Percentiles rank a stretch among this genome's conserved stretches.
These are phyloP conservation scores for Aplochiton taeniatus DNA, from an alignment of 2,797 vertebrate species.

Conservation along the genomic window DNA sequence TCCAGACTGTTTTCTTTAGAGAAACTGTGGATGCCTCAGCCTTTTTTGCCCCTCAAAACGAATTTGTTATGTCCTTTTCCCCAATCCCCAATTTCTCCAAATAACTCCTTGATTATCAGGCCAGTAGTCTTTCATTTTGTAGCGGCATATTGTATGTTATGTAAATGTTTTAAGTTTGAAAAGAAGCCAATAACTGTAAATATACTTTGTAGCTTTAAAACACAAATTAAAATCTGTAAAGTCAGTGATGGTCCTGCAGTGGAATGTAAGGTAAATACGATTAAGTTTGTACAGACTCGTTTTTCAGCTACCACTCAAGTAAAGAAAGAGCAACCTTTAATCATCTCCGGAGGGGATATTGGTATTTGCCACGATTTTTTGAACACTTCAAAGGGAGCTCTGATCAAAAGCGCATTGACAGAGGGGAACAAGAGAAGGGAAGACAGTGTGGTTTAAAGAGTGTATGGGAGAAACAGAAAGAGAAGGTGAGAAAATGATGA, in stretches of 20 bases:
- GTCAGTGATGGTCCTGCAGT: not conserved
- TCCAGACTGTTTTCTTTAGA: conserved; percentile 20
- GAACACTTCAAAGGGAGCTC: conserved; percentile 31
- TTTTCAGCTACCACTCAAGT: conserved; percentile 11
- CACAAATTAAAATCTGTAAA: not conserved
- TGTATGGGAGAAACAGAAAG: too few relatives aligned
- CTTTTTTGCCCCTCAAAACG: conserved; percentile 3
- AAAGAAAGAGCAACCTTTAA: conserved; percentile 18
- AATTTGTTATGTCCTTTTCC: conserved; percentile 13
- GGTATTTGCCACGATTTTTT: conserved; percentile 26
- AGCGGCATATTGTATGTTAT: conserved; percentile 11
- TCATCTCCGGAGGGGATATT: conserved; percentile 8
- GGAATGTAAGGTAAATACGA: not conserved
- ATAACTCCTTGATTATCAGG: conserved; percentile 7
- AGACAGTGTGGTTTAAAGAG: not conserved
- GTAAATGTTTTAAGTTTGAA: conserved; percentile 29
- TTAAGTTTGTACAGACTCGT: not conserved
- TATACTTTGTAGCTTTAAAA: conserved; percentile 2
- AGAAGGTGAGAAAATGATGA: too few relatives aligned
- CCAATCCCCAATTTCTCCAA: not conserved
- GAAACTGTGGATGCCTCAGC: not conserved
- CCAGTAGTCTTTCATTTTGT: conserved; percentile 12
- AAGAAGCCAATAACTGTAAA: not conserved
- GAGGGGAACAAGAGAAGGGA: conserved; percentile 8
- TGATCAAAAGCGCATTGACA: conserved; percentile 55